phyloP scores from a whole-genome alignment of 2,888 invertebrate genomes.

The Nineta flava region DNA sequence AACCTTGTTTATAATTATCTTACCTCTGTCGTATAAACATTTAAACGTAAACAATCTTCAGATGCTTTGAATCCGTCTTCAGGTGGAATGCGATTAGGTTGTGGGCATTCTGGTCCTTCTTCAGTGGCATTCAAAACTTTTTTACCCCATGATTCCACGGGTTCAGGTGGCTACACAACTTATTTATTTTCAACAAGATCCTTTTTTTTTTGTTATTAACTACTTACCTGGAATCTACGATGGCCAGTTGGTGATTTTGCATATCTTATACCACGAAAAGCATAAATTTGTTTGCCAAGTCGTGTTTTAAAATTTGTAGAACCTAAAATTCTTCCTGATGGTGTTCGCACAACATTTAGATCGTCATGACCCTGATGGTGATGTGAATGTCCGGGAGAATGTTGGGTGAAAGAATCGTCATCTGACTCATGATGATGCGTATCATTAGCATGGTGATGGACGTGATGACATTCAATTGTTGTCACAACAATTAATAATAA shows the following conservation, averaged over 20 bases:
- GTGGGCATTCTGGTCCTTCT: slow-evolving; percentile 24
- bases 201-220: not conserved
- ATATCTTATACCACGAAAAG: slow-evolving; percentile 15
- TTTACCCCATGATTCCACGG: slow-evolving; percentile 22
- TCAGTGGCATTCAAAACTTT: slow-evolving; percentile 21
- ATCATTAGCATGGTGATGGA: too few relatives aligned
- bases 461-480: too few relatives aligned
- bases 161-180: slow-evolving; percentile 21
- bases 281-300: slow-evolving; percentile 5
- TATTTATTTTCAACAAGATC: not conserved
- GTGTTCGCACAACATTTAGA: not conserved
- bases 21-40: slow-evolving; percentile 39
- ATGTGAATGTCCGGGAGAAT: not conserved
- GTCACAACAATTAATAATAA: too few relatives aligned
- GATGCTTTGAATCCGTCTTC: slow-evolving; percentile 21
- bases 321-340: not conserved
- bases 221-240: slow-evolving; percentile 22
- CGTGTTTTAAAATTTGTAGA: slow-evolving; percentile 4
- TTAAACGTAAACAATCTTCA: slow-evolving; percentile 48
- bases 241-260: slow-evolving; percentile 21
- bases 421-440: too few relatives aligned
- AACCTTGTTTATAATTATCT: not conserved
- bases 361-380: not conserved
- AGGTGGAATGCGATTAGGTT: slow-evolving; percentile 18
- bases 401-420: too few relatives aligned